Conservation (phyloP, 1,140 invertebrate species). For the Formica selysi region DNA sequence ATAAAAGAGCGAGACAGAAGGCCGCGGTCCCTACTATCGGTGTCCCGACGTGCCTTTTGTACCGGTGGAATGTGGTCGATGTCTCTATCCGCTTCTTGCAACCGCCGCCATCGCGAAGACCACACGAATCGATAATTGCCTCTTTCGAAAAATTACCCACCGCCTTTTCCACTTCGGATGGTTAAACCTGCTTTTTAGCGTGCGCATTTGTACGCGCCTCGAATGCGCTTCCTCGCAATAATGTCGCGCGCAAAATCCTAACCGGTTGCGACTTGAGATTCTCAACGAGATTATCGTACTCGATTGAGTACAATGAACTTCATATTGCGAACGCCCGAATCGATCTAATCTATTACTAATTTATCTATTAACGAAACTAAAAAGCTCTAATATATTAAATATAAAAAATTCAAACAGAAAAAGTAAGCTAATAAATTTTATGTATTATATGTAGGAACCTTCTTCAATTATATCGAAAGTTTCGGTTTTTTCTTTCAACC, state of each 20-base stretch:
- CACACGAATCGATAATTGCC: slow-evolving; percentile 87
- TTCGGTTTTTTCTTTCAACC: too few species aligned
- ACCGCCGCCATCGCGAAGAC: slow-evolving; percentile 75
- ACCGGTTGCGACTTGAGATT: slow-evolving; percentile 70
- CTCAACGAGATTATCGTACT: slow-evolving; percentile 29
- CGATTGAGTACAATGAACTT: slow-evolving; percentile 39
- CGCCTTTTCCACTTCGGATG: slow-evolving; percentile 81
- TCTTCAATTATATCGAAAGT: too few species aligned
- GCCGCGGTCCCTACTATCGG: slow-evolving; percentile 67
- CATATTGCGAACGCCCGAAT: not conserved
- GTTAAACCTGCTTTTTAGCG: slow-evolving; percentile 82
- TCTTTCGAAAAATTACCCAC: slow-evolving; percentile 83
- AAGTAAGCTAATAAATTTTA: too few species aligned
- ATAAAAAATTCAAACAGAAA: too few species aligned
- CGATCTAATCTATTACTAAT: too few species aligned
- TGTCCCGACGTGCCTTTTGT: slow-evolving; percentile 81
- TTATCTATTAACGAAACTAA: too few species aligned
- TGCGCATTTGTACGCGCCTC: slow-evolving; percentile 74
- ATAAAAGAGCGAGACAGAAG: slow-evolving; percentile 75
- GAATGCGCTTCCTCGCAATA: slow-evolving; percentile 78
- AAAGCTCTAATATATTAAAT: too few species aligned
- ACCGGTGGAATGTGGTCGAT: slow-evolving; percentile 85
- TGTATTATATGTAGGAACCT: too few species aligned
- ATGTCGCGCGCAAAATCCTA: slow-evolving; percentile 75
- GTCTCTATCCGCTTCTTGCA: slow-evolving; percentile 86